Evolutionary conservation across 2,888 invertebrate genomes (phyloP), one percentile per base, ranked within the genome.

Genomic region (Hyposoter dolosus): DNA sequence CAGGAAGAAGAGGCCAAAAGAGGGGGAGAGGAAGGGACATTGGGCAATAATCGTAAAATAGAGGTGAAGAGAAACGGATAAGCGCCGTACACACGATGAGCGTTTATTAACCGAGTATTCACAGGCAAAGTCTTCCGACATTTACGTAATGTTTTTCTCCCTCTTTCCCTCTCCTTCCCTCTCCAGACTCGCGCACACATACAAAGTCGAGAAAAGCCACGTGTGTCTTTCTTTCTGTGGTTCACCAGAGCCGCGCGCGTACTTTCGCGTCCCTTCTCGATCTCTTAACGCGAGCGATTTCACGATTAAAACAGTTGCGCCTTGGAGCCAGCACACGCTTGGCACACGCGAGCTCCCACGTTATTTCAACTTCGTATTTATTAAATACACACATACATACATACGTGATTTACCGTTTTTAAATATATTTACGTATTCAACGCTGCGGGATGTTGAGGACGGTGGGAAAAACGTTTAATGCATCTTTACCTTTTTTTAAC

Each of bases 11-110:
- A 53, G 53, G 78, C 23, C 23, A 53, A 84, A 19, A 23, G 60
- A 50, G 23, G 65, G 82, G 72, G 76, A 76, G 82, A 43, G 76
- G 72, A 56, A 87, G 68, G 71, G 50, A 84, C 75, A 82, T 87
- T 87, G 75, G 80, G 77, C 69, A 85, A 88, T 85, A 88, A 88
- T 88, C 88, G 83, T 88, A 88, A 88, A 88, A 85, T 79, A 82
- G 83, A 82, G 68, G 71, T 72, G 63, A 78, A 74, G 82, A 82
- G 86, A 77, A 86, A 77, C 63, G 80, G 85, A 82, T 81, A 74
- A 83, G 74, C 76, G 71, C 53, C 40, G 40, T 40, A 40, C 40
- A 4, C 71, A 47, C 72, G 66, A 72, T 60, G 60, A 84, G 75
- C 82, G 69, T 78, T 82, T 85, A 86, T 86, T 86, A 82, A 85